Evolutionary conservation across 2,797 vertebrate species (phyloP), one percentile per base, ranked within the genome.

Genomic region (Etheostoma perlongum): DNA sequence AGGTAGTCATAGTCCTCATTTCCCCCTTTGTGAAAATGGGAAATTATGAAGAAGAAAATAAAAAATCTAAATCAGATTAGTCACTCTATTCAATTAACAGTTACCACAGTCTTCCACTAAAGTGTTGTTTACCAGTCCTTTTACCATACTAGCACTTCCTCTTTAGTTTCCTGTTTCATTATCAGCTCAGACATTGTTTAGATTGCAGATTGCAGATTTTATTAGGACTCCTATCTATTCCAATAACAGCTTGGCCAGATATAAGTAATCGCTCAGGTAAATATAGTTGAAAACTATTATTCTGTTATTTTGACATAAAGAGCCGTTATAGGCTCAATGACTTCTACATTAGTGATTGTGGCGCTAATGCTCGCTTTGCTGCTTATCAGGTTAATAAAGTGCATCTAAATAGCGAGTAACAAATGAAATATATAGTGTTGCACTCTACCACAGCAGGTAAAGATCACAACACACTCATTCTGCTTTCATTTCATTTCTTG

Each of bases 201-300:
- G 6, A 57, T 49, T 73, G 19, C 49, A 62, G 63, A 88, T 84
- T 88, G 84, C 83, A 89, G 74, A 63, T 83, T 69, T 77, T 46
- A 47, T 40, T n/a, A 67, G 4, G 46, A 27, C 19, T 77, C 18
- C 53, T 15, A 70, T 63, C 53, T 78, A 64, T 6, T 75, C 59
- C 83, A 83, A 54, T 21, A 30, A 65, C 61, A 72, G 66, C 80
- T 55, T 7, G 30, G 57, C 12, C 57, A n/a, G 30, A 78, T 79
- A 61, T 7, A 66, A 1, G 11, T 42, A 7, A 21, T 52, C 2
- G 14, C 54, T 73, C 47, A 18, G 58, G 51, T 78, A 46, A 76
- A 78, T 83, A 62, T 16, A 48, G 30, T 18, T 51, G 68, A 6
- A 18, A 69, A 16, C 42, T 60, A 51, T 53, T 42, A 47, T 59